A percentile compares a stretch with the other conserved stretches of the same genome.
Conservation (phyloP, 2,888 invertebrate genomes). For the Cylindroiulus punctatus region DNA sequence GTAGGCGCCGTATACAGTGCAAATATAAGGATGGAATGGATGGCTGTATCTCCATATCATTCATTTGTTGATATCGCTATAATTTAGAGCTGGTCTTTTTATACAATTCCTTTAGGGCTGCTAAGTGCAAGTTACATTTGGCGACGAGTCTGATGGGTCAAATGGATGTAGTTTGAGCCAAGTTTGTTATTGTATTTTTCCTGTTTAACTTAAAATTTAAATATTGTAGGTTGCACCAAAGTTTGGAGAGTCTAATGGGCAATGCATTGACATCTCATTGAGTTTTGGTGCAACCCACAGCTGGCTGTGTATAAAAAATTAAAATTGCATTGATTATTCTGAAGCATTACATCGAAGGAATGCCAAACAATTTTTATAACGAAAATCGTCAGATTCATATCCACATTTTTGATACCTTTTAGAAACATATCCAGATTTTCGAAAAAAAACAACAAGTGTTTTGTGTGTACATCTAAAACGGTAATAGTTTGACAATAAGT, state of each 20-base stretch:
- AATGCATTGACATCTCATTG: no score
- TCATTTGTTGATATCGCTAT: neutral
- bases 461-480: neutral
- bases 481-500: neutral
- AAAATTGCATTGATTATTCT: neutral
- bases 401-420: neutral
- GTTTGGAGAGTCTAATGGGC: neutral
- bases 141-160: neutral
- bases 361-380: neutral
- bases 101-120: conserved; percentile 13
- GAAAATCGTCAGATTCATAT: neutral
- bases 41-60: conserved; percentile 21
- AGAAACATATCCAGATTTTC: neutral
- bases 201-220: neutral
- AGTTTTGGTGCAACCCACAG: neutral
- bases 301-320: neutral
- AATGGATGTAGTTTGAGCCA: neutral
- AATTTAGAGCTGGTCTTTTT: conserved; percentile 21
- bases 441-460: neutral
- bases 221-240: neutral
- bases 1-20: neutral
- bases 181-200: conserved; percentile 10
- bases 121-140: neutral
- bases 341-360: neutral
- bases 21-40: neutral